Base-by-base conservation (phyloP, 2,797 vertebrate species). In the Molossus molossus region DNA sequence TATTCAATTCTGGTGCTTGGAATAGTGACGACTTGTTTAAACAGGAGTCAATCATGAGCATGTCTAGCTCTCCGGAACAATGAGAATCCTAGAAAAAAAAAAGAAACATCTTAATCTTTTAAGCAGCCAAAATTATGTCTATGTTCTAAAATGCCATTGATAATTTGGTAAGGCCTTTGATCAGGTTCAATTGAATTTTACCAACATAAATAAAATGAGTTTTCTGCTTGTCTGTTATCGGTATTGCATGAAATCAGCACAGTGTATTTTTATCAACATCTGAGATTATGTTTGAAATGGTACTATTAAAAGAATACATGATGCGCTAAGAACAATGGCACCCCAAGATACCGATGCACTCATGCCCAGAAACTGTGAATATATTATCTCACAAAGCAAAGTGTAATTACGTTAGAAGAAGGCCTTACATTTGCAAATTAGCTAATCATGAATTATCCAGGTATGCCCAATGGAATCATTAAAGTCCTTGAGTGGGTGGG, bases 201-300 rank as follows among this genome's bases (percentile, higher is more conserved):
- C 57, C 48, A 73, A 82, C 53, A 77, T 62, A 60, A 89, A 89
- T 85, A 94, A 88, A 92, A 48, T 53, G 15, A 90, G 12, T 94
- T 96, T 95, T 79, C 45, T 91, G 58, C 18, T 37, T 62, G 9
- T 87, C 37, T 90, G 0, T 90, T 88, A 73, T 45, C 62, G 4
- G 4, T 67, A 53, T 12, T 58, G 11, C 6, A 58, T 64, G 17
- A 86, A 95, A 91, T 73, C 15, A 69, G 50, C 60, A 45, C 4
- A 53, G 9, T 81, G 8, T 33, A 53, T 72, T 87, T 88, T 90
- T 75, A 40, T 45, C 33, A 93, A 69, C 75, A 58, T 67, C n/a
- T 85, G 33, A 91, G 9, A 77, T 65, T 50, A 50, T 73, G 6
- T 70, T 86, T 85, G 20, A 87, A 75, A 70, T 76, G 18, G 5